Percentiles rank a stretch among this genome's conserved stretches.
Conservation (phyloP, 2,113 vertebrate genomes). For the Leiothrix lutea region DNA sequence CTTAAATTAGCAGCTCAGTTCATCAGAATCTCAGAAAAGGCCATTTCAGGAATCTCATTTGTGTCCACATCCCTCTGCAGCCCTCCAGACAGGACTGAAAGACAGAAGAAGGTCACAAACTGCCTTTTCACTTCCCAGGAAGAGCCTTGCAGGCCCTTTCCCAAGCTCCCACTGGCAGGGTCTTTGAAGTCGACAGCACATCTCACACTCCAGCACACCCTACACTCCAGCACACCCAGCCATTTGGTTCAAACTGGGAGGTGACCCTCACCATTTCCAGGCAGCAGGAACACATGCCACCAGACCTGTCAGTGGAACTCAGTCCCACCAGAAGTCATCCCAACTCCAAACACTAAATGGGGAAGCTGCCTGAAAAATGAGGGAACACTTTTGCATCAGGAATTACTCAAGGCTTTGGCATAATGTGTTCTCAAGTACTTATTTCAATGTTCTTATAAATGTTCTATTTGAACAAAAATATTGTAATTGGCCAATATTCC, state of each 20-base stretch:
- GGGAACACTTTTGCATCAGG: background rate
- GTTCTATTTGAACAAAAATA: constrained; percentile 28
- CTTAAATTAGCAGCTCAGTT: background rate
- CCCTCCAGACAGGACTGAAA: background rate
- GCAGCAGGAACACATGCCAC: rapidly evolving
- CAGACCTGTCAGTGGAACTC: background rate
- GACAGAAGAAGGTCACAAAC: background rate
- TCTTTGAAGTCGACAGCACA: background rate
- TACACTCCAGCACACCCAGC: background rate
- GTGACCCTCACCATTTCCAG: background rate
- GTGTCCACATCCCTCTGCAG: background rate
- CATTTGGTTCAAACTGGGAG: background rate
- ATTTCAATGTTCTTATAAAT: constrained; percentile 13
- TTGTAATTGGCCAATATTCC: background rate
- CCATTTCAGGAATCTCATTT: background rate
- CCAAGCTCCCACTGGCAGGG: background rate
- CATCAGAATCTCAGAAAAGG: background rate
- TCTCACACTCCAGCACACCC: background rate
- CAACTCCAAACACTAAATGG: background rate
- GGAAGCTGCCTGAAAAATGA: background rate
- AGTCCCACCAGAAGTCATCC: background rate
- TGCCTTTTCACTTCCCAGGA: background rate
- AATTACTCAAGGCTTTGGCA: constrained; percentile 47
- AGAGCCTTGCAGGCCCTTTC: background rate
- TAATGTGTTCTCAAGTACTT: constrained; percentile 20